These are phyloP conservation scores for Drosophila ironensis DNA, from an alignment of 1,140 invertebrate genomes.

Conservation along the genomic window DNA sequence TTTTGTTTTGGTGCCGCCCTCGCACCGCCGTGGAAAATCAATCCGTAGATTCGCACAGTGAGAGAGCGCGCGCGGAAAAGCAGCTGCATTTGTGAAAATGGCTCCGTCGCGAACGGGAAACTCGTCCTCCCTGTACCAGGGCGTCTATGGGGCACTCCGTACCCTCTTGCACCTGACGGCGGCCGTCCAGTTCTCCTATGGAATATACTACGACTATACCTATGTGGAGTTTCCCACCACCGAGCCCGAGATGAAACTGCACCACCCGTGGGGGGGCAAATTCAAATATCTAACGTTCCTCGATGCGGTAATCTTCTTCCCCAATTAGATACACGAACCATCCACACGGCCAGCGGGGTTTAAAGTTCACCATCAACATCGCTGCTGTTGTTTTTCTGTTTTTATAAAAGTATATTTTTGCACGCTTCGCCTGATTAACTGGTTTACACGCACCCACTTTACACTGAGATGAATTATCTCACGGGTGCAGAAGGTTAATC, in stretches of 20 bases:
- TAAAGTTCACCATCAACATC: conserved; percentile 25
- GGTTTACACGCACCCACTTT: conserved; percentile 16
- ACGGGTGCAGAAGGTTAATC: neutral
- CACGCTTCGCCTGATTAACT: conserved; percentile 9
- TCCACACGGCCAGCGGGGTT: neutral
- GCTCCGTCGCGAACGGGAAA: conserved; percentile 22
- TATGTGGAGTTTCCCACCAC: conserved; percentile 86
- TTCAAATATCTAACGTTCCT: conserved; percentile 94
- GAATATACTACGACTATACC: conserved; percentile 88
- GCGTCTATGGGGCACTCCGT: conserved; percentile 79
- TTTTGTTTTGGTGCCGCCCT: conserved; percentile 15
- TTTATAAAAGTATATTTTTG: neutral
- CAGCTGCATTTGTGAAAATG: conserved; percentile 22
- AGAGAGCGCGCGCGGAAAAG: conserved; percentile 13
- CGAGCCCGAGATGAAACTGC: conserved; percentile 75
- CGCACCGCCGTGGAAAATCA: conserved; percentile 67
- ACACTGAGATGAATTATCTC: conserved; percentile 7
- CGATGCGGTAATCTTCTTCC: conserved; percentile 87
- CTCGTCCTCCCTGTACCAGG: conserved; percentile 76
- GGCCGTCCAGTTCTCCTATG: conserved; percentile 87
- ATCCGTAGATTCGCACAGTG: too few species aligned
- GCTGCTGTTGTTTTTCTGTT: neutral
- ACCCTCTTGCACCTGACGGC: conserved; percentile 86
- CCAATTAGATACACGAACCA: conserved; percentile 8
- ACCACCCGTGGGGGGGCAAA: conserved; percentile 86